These are phyloP conservation scores for Anhinga anhinga DNA, from an alignment of 2,113 vertebrate genomes.

Conservation along the genomic window DNA sequence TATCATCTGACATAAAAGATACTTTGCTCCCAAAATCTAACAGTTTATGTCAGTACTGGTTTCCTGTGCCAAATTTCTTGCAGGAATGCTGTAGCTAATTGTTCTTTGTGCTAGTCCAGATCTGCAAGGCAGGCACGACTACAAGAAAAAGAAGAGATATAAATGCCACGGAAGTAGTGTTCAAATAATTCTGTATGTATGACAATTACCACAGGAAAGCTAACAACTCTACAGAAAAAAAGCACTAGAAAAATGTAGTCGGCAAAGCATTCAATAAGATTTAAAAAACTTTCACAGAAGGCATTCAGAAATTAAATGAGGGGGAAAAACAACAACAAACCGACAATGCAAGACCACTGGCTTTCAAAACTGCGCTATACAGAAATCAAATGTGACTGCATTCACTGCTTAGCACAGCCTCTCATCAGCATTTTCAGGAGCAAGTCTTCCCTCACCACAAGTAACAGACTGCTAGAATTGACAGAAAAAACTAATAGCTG, in stretches of 20 bases:
- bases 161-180: background rate
- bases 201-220: background rate
- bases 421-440: background rate
- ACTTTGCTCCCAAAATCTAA: background rate
- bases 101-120: background rate
- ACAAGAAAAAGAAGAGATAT: background rate
- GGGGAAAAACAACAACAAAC: background rate
- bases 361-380: background rate
- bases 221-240: background rate
- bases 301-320: background rate
- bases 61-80: background rate
- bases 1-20: background rate
- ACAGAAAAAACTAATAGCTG: background rate
- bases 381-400: background rate
- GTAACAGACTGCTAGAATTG: background rate
- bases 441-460: background rate
- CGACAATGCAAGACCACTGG: background rate
- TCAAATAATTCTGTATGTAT: background rate
- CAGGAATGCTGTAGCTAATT: background rate
- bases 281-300: background rate
- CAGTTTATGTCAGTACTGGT: background rate
- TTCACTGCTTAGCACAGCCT: background rate
- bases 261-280: background rate
- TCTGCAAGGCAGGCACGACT: accelerated
- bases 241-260: background rate